A percentile compares a stretch with the other conserved stretches of the same genome.
These are phyloP conservation scores for Dasyurus viverrinus DNA, from an alignment of 2,113 vertebrate species.

Conservation along the genomic window DNA sequence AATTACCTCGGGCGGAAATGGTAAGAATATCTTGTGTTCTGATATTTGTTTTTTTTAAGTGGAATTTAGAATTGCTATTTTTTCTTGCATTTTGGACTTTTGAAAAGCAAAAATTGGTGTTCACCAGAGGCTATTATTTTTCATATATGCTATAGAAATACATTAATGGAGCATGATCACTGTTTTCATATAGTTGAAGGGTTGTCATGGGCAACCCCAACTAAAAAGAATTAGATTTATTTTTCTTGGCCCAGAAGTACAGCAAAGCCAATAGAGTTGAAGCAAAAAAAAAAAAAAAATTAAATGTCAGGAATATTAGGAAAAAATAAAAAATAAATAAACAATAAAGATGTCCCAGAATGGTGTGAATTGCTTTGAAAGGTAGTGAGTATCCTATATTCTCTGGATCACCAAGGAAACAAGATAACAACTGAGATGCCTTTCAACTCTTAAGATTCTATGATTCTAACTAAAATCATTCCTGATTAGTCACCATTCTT, in stretches of 20 bases:
- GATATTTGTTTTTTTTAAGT: not conserved
- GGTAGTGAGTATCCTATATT: not conserved
- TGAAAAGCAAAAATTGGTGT: not conserved
- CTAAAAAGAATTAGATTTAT: not conserved
- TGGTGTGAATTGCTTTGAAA: not conserved
- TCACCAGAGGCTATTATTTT: not conserved
- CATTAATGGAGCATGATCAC: not conserved
- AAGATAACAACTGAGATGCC: not conserved
- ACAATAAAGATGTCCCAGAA: not conserved
- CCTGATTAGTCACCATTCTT: not conserved
- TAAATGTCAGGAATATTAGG: not conserved
- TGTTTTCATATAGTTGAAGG: not conserved
- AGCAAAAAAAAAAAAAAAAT: not conserved
- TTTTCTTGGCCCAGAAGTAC: not conserved
- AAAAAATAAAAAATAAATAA: not conserved
- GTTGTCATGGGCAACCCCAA: too few species aligned
- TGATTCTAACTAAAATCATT: not conserved
- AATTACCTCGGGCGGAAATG: slow-evolving; percentile 82
- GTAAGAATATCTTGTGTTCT: slow-evolving; percentile 77
- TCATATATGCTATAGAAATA: not conserved
- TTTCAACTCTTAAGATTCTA: not conserved
- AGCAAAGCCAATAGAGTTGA: not conserved
- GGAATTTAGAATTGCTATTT: not conserved
- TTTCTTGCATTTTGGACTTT: not conserved
- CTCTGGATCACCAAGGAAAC: not conserved